These are phyloP conservation scores for Illadopsis cleaveri DNA, from an alignment of 2,113 vertebrate species.

Conservation along the genomic window DNA sequence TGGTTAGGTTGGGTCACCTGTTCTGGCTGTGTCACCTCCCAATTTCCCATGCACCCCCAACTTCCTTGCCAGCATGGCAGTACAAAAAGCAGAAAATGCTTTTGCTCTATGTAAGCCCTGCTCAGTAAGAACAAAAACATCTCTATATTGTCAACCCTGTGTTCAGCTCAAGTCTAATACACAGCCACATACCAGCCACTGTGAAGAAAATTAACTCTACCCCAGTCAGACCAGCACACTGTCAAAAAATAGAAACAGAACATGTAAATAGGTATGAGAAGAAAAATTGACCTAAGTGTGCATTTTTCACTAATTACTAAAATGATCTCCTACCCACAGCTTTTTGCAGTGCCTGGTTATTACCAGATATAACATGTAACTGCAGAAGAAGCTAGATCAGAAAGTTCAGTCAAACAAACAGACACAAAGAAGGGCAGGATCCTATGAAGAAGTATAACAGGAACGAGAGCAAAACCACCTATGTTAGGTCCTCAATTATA, in stretches of 20 bases:
- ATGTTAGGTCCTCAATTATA: conserved; percentile 4
- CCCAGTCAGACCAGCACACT: background rate
- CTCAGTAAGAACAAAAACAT: background rate
- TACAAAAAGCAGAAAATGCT: background rate
- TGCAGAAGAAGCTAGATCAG: background rate
- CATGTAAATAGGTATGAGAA: background rate
- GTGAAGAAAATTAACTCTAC: background rate
- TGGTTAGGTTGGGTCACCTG: background rate
- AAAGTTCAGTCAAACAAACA: background rate
- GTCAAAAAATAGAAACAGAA: background rate
- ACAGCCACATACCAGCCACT: background rate
- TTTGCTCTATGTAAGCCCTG: background rate
- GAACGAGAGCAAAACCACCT: background rate
- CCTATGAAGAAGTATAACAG: background rate
- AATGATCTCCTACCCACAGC: background rate
- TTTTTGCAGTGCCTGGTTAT: too few species aligned
- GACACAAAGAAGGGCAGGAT: background rate
- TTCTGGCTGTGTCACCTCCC: background rate
- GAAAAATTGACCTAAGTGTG: background rate
- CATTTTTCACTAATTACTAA: background rate
- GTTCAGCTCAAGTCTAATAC: background rate
- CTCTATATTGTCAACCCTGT: background rate
- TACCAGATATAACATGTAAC: background rate
- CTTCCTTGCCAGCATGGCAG: accelerated
- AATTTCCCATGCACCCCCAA: accelerated